Conservation (phyloP, 2,888 invertebrate genomes). For the Listrodromus nycthemerus region DNA sequence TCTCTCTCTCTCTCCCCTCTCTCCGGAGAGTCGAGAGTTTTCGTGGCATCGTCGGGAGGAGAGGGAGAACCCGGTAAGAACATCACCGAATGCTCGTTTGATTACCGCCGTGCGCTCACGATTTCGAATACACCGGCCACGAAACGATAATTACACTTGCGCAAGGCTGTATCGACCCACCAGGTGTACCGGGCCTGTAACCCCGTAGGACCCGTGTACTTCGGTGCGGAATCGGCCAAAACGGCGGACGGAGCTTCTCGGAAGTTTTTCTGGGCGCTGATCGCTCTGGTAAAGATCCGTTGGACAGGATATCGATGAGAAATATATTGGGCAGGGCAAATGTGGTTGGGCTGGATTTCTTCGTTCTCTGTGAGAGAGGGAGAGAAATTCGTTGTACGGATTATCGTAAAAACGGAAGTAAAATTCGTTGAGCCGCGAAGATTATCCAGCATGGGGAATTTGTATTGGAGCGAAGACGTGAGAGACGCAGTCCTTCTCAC, state of each 20-base stretch:
- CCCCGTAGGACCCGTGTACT: conserved; percentile 29
- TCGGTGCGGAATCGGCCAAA: not conserved
- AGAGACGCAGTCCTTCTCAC: conserved; percentile 31
- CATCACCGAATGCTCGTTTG: conserved; percentile 73
- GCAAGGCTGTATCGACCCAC: conserved; percentile 71
- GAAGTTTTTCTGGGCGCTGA: conserved; percentile 40
- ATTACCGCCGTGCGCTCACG: conserved; percentile 73
- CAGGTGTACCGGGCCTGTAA: conserved; percentile 69
- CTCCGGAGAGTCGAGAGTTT: conserved; percentile 32
- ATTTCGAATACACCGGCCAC: conserved; percentile 70
- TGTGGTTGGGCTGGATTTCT: conserved; percentile 47
- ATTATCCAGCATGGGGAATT: not conserved
- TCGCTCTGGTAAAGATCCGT: conserved; percentile 38
- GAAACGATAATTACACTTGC: conserved; percentile 77
- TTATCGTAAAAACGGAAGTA: conserved; percentile 43
- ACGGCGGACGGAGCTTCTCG: conserved; percentile 31
- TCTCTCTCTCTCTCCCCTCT: too few relatives aligned
- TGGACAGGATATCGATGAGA: conserved; percentile 35
- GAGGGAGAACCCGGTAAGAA: conserved; percentile 2
- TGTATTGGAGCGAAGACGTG: not conserved
- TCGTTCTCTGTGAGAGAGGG: conserved; percentile 40
- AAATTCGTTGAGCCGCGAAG: conserved; percentile 16
- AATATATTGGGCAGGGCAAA: not conserved
- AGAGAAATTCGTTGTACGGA: conserved; percentile 43
- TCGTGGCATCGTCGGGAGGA: not conserved